Evolutionary conservation across 1,140 invertebrate species (phyloP), one percentile per base, ranked within the genome.

Genomic region (Drosophila albomicans): DNA sequence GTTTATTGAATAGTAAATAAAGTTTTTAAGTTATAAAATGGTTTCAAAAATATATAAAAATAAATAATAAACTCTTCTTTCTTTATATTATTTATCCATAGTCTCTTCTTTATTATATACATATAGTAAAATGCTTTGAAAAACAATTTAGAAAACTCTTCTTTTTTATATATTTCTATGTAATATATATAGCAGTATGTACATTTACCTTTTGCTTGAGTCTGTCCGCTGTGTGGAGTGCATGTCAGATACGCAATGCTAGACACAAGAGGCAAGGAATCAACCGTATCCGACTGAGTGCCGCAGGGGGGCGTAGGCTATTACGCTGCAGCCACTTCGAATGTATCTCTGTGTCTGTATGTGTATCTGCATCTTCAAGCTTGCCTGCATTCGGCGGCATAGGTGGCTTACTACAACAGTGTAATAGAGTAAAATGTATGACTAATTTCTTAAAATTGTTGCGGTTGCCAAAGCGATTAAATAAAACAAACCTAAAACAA

Each of bases 291-390:
- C 78, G 35, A 69, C 30, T 16, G 46, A 43, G 35, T 49, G 10
- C 43, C 20, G n/a, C 15, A 58, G 46, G 32, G 20, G 52, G 41
- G 25, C 13, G 41, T n/a, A 4, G 5, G 41, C 49, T 63, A 43
- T 20, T 32, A 38, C 59, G 15, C 45, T 56, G 38, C 41, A 54
- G 43, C 35, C 35, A 58, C 20, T 43, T 0, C 41, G 13, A 35
- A 43, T 51, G 32, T 72, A 35, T 58, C 38, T 52, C 41, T 59
- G 16, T 35, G 5, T 80, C 68, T 70, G 62, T 52, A 43, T 59
- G 45, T 78, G 80, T 87, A 75, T 86, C 82, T 79, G 84, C 79
- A 87, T 87, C 82, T 87, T 87, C 82, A 87, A 88, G 82, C 82
- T 70, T 87, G 82, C 82, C 43, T 86, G 81, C 76, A 41, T 75